These are phyloP conservation scores for Lepidochrysops patricia DNA, from an alignment of 2,888 invertebrate genomes.

Conservation along the genomic window DNA sequence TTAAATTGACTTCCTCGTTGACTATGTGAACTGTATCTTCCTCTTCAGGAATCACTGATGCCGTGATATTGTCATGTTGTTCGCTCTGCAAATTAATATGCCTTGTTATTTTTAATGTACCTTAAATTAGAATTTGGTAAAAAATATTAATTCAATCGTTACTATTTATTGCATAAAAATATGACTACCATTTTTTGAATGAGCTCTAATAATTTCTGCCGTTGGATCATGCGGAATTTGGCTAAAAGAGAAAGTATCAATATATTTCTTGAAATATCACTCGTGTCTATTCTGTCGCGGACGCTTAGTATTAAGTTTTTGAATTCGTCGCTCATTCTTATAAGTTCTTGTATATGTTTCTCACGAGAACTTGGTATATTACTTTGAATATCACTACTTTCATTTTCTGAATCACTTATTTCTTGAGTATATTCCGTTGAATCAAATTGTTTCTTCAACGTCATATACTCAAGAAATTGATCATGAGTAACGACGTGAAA, in stretches of 20 bases:
- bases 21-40: neutral
- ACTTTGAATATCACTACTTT: neutral
- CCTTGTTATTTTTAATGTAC: neutral
- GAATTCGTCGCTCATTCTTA: neutral
- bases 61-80: neutral
- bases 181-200: neutral
- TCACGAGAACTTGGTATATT: neutral
- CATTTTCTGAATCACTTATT: neutral
- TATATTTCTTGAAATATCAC: neutral
- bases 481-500: neutral
- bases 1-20: neutral
- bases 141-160: neutral
- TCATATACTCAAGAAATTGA: neutral
- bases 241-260: neutral
- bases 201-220: neutral
- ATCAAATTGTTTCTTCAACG: neutral
- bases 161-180: neutral
- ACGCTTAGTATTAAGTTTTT: neutral
- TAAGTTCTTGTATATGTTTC: neutral
- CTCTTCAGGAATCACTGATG: neutral
- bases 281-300: neutral
- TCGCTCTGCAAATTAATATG: neutral
- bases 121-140: neutral
- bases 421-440: neutral
- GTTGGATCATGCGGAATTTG: neutral